Evolutionary conservation across 1,140 invertebrate species (phyloP), one percentile per base, ranked within the genome.

Genomic region (Prorops nasuta): DNA sequence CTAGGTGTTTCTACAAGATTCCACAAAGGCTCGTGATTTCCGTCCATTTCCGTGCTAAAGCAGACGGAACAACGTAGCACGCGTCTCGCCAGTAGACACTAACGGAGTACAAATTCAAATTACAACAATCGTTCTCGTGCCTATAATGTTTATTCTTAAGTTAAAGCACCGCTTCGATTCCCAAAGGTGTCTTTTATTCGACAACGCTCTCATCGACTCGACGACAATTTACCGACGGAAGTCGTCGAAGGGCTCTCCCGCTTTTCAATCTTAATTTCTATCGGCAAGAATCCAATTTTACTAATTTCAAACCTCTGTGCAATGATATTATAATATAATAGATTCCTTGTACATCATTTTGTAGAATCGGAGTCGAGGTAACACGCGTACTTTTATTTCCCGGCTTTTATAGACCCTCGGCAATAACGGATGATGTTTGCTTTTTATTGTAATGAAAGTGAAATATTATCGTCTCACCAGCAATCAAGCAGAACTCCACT

Each of bases 401-500:
- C 40, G 21, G 19, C 22, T 40, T 40, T 34, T 20, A 34, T 38
- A n/a, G 17, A 18, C 1, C 37, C 28, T 15, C 40, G 40, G 28
- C 14, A 16, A 24, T 39, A 28, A 24, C 19, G 32, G 38, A 48
- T 21, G 34, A 40, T 40, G 10, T 38, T 38, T 38, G 14, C 16
- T n/a, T 3, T 16, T 38, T 14, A 16, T 10, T 10, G 16, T 38
- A 4, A 4, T 10, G 15, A 18, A 17, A 3, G 18, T 24, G 37
- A 20, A 22, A 28, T 16, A 22, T n/a, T n/a, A 31, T 1, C 37
- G 38, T 48, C 60, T 71, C 63, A 75, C 72, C 71, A 66, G 72
- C 67, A 59, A 75, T 72, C 63, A 75, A 66, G 64, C 72, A 74
- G 69, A 74, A 74, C 72, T 74, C 72, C 72, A 74, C 72, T 72